phyloP scores from a whole-genome alignment of 2,797 vertebrate genomes.

The Trachurus trachurus region DNA sequence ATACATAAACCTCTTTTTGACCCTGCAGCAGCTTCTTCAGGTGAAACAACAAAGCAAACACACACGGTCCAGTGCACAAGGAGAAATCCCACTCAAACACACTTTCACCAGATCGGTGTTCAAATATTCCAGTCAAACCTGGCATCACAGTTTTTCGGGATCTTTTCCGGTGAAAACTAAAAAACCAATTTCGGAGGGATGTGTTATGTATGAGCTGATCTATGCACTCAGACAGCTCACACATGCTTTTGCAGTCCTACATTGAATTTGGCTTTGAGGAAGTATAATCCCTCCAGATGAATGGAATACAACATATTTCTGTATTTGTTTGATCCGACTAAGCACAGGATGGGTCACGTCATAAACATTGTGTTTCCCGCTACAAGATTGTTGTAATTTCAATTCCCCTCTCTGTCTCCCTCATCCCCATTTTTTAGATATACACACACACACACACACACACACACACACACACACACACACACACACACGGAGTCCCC shows the following conservation, averaged over 20 bases:
- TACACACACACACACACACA: neutral
- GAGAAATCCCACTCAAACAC: neutral
- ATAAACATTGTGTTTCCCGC: slow-evolving; percentile 31
- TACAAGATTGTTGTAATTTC: slow-evolving; percentile 22
- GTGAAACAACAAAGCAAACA: neutral
- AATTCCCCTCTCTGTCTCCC: slow-evolving; percentile 1
- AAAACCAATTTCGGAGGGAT: neutral
- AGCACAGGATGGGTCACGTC: slow-evolving; percentile 42
- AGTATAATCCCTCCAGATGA: slow-evolving; percentile 76
- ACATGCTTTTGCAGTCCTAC: slow-evolving; percentile 40
- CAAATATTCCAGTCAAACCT: slow-evolving; percentile 3
- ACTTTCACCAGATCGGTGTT: neutral
- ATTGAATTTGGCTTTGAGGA: slow-evolving; percentile 58
- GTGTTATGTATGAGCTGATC: slow-evolving; percentile 44
- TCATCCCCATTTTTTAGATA: neutral
- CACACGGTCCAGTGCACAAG: neutral
- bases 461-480: neutral
- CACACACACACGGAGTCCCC: neutral
- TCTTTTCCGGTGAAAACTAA: neutral
- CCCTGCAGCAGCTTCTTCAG: neutral
- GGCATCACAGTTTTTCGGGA: slow-evolving; percentile 5
- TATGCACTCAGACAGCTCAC: slow-evolving; percentile 34
- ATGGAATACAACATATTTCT: slow-evolving; percentile 63
- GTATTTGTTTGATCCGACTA: slow-evolving; percentile 67
- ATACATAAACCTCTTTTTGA: neutral